Base-by-base conservation (phyloP, 2,888 invertebrate genomes). In the Agrilus mali region DNA sequence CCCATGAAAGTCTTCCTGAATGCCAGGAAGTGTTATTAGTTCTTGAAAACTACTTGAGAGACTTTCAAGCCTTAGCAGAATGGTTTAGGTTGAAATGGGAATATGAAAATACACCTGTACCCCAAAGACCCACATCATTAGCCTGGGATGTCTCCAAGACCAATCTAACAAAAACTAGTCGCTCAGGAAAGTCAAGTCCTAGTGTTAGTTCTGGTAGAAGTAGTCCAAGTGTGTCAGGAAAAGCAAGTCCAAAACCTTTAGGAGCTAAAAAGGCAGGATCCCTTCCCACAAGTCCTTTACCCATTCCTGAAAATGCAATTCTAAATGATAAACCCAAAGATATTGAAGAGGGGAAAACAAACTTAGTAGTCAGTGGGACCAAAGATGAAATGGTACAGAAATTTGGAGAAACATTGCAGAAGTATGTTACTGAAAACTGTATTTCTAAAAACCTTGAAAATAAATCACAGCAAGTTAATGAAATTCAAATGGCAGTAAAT, bases 121-220 rank as follows among this genome's bases (percentile, higher is more conserved):
- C 85, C 1, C 78, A 90, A 58, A 73, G 90, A 54, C 92, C 92
- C 0, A 86, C 84, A 37, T 92, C 94, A 14, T 69, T 96, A 42
- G 86, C 96, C 1, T 96, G 96, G 96, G 95, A 95, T 67, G 85
- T 96, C 34, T 77, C 94, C 47, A 96, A 95, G 68, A 86, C 88
- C 34, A 87, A 63, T 50, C 54, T 59, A 46, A 63, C 51, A 46
- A 54, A 53, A 54, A 50, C 61, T 58, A 49, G 60, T 59, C 50
- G 62, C 53, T 60, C 66, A 10, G 67, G 70, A 40, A 71, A 71
- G 53, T 65, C 65, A 0, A 67, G 61, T 46, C 67, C 67, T 41
- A 71, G 65, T 51, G 59, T 73, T 4, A 65, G 72, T 45, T 77
- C 77, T 7, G 74, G 75, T 0, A 72, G 73, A 51, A 74, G 71